Conservation (phyloP, 2,888 invertebrate genomes). For the Caenorhabditis becei region DNA sequence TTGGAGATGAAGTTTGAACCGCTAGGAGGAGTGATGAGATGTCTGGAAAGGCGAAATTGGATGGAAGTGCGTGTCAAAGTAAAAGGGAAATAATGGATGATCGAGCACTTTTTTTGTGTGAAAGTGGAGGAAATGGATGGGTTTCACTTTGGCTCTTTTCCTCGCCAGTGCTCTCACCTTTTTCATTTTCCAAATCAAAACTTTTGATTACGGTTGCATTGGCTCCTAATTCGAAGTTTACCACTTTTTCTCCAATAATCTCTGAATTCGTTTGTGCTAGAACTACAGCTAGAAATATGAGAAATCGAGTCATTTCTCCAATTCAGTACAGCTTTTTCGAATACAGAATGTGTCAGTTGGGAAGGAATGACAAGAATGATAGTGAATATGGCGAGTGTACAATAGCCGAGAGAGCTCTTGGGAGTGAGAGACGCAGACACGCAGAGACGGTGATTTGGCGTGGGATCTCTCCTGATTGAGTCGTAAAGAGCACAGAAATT, state of each 20-base stretch:
- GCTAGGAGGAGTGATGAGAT: conserved; percentile 22
- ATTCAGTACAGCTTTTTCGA: neutral
- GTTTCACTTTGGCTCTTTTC: neutral
- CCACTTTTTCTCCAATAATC: neutral
- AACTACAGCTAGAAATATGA: neutral
- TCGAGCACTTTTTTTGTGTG: conserved; percentile 22
- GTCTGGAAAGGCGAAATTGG: conserved; percentile 26
- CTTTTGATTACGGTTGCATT: conserved; percentile 7
- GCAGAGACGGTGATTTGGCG: conserved; percentile 24
- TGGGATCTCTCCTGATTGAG: conserved; percentile 24
- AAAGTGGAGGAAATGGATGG: conserved; percentile 1
- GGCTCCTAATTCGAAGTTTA: neutral
- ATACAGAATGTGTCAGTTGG: neutral
- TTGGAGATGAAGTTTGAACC: conserved; percentile 41
- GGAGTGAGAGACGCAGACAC: conserved; percentile 17
- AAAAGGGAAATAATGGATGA: conserved; percentile 13
- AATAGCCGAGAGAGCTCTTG: conserved; percentile 3
- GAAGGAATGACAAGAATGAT: conserved; percentile 20
- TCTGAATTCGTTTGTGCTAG: neutral
- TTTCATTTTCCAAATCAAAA: neutral
- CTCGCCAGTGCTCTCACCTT: neutral
- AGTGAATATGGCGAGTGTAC: neutral
- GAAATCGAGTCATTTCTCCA: neutral
- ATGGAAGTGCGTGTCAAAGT: neutral
- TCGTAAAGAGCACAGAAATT: conserved; percentile 17